Conservation (phyloP, 1,140 invertebrate genomes). For the Aphelenchoides fujianensis region DNA sequence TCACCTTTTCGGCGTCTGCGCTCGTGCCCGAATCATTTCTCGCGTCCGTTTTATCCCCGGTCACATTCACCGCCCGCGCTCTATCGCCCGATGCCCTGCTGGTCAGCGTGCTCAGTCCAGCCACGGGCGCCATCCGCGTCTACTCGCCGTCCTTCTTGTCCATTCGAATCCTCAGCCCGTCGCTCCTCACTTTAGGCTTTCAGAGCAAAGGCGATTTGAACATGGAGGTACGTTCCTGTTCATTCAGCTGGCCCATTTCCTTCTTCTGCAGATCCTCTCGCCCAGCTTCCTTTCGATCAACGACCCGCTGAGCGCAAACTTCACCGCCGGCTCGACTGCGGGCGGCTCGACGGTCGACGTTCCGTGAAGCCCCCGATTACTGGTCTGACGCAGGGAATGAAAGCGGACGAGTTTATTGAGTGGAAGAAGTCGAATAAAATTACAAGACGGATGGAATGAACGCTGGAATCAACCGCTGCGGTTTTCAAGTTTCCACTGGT, state of each 20-base stretch:
- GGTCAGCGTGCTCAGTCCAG: constrained; percentile 40
- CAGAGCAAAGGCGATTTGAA: neutral
- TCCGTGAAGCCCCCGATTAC: neutral
- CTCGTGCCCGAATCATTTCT: constrained; percentile 42
- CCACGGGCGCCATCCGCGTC: neutral
- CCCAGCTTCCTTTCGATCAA: neutral
- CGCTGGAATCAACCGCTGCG: neutral
- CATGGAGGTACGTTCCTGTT: neutral
- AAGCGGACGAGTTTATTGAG: no score
- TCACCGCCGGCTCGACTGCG: neutral
- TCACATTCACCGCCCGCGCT: constrained; percentile 21
- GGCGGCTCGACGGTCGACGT: neutral
- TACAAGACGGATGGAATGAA: no score
- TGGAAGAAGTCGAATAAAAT: no score
- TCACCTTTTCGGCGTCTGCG: constrained; percentile 22
- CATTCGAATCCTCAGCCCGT: neutral
- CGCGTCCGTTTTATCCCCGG: constrained; percentile 38
- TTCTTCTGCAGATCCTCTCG: neutral
- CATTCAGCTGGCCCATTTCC: neutral
- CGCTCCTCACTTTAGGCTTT: neutral
- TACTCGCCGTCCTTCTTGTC: neutral
- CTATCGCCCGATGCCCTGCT: constrained; percentile 39
- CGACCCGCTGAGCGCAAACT: neutral
- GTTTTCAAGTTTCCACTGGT: neutral
- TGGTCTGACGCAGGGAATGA: no score